These are phyloP conservation scores for Hippoglossus hippoglossus DNA, from an alignment of 2,797 vertebrate genomes.

Conservation along the genomic window DNA sequence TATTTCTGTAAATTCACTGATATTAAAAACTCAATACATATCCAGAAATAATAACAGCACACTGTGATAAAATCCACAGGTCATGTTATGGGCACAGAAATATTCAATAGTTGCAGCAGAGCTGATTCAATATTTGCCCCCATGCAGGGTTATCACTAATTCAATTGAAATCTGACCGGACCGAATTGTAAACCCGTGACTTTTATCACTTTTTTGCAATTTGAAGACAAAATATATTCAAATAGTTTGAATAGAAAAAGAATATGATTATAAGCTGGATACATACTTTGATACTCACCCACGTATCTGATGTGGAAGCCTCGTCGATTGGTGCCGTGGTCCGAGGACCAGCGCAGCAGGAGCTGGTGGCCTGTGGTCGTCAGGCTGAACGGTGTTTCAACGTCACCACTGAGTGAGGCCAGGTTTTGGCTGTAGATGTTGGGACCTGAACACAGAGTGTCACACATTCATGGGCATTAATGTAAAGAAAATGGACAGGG, in stretches of 20 bases:
- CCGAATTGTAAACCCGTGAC: slow-evolving; percentile 43
- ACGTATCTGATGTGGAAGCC: slow-evolving; percentile 98
- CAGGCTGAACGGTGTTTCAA: slow-evolving; percentile 91
- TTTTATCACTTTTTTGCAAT: slow-evolving; percentile 45
- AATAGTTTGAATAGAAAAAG: slow-evolving; percentile 57
- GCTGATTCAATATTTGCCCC: not conserved
- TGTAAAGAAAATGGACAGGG: not conserved
- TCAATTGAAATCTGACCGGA: slow-evolving; percentile 9
- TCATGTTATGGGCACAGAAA: slow-evolving; percentile 24
- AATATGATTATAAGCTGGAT: slow-evolving; percentile 75
- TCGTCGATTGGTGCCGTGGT: slow-evolving; percentile 96
- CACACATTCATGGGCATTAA: not conserved
- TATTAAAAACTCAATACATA: slow-evolving; percentile 38
- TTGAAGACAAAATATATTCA: slow-evolving; percentile 30
- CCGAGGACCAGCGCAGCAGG: slow-evolving; percentile 96
- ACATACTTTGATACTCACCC: slow-evolving; percentile 94
- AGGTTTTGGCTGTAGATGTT: slow-evolving; percentile 94
- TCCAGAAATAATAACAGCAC: slow-evolving; percentile 24
- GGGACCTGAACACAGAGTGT: slow-evolving; percentile 84
- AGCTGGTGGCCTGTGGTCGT: slow-evolving; percentile 95
- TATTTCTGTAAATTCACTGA: slow-evolving; percentile 32
- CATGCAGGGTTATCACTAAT: slow-evolving; percentile 1
- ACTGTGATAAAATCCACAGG: slow-evolving; percentile 66
- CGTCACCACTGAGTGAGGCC: slow-evolving; percentile 94
- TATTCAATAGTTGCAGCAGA: slow-evolving; percentile 13